Conservation (phyloP, 2,797 vertebrate species). For the Cichlasoma orientale region DNA sequence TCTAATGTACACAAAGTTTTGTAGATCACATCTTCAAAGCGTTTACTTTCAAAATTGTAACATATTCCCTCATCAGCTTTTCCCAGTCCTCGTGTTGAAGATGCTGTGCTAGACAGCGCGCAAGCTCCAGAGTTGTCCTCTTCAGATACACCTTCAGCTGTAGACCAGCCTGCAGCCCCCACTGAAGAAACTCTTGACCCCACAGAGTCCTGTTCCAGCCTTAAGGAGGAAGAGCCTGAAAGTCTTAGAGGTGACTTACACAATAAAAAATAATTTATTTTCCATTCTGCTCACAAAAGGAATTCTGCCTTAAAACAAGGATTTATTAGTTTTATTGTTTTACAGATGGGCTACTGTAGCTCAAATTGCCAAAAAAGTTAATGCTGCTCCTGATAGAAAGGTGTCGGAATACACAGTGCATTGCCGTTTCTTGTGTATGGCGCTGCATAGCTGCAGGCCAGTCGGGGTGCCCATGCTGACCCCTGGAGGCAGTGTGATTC, state of each 20-base stretch:
- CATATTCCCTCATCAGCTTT: slow-evolving; percentile 3
- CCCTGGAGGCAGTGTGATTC: too few species aligned
- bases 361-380: too few species aligned
- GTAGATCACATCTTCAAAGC: background rate
- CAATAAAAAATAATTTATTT: background rate
- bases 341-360: too few species aligned
- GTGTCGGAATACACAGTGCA: too few species aligned
- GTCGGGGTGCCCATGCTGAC: too few species aligned
- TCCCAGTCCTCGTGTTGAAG: background rate
- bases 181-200: background rate
- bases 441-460: too few species aligned
- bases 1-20: background rate
- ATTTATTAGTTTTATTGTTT: too few species aligned
- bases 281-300: too few species aligned
- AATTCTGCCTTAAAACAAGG: too few species aligned
- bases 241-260: slow-evolving; percentile 37
- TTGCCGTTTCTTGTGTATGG: too few species aligned
- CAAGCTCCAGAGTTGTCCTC: background rate
- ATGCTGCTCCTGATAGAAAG: too few species aligned
- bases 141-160: background rate
- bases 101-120: slow-evolving; percentile 5
- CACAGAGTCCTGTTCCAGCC: slow-evolving; percentile 8
- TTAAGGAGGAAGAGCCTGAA: slow-evolving; percentile 6
- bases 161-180: background rate
- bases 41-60: background rate